Conservation (phyloP, 2,888 invertebrate species). For the Pterostichus madidus region DNA sequence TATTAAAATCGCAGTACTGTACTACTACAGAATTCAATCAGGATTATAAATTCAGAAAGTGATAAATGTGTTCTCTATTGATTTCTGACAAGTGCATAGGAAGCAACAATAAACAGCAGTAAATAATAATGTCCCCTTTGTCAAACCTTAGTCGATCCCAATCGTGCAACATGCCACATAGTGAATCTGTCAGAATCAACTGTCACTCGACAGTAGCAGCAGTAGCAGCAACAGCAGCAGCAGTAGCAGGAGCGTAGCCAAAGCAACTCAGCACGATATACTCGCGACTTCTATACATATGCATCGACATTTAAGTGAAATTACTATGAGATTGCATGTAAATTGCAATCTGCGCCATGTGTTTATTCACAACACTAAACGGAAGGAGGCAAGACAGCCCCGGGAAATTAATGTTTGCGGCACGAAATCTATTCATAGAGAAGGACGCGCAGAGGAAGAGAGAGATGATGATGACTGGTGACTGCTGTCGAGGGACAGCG, state of each 20-base stretch:
- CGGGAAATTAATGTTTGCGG: conserved; percentile 76
- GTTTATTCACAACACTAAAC: conserved; percentile 72
- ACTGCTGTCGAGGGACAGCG: neutral
- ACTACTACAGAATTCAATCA: too few relatives aligned
- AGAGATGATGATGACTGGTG: conserved; percentile 27
- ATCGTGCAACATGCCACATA: conserved; percentile 7
- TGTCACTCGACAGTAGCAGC: conserved; percentile 26
- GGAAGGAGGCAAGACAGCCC: conserved; percentile 75
- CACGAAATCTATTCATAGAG: conserved; percentile 66
- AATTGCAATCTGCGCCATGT: conserved; percentile 73
- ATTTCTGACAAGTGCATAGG: too few relatives aligned
- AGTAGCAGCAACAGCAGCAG: neutral
- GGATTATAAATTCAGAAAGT: too few relatives aligned
- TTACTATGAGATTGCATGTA: conserved; percentile 73
- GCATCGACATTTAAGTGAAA: conserved; percentile 73
- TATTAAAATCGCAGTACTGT: too few relatives aligned
- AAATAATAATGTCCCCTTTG: conserved; percentile 26
- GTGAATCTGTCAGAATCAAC: conserved; percentile 45
- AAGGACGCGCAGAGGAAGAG: conserved; percentile 31
- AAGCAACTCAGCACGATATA: conserved; percentile 9
- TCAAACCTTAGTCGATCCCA: conserved; percentile 21
- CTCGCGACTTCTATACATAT: conserved; percentile 67
- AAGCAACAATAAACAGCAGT: conserved; percentile 17
- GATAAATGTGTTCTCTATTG: too few relatives aligned
- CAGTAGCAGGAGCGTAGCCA: conserved; percentile 10